Evolutionary conservation across 2,797 vertebrate genomes (phyloP), one percentile per base, ranked within the genome.

Genomic region (Kryptolebias ocellatus): DNA sequence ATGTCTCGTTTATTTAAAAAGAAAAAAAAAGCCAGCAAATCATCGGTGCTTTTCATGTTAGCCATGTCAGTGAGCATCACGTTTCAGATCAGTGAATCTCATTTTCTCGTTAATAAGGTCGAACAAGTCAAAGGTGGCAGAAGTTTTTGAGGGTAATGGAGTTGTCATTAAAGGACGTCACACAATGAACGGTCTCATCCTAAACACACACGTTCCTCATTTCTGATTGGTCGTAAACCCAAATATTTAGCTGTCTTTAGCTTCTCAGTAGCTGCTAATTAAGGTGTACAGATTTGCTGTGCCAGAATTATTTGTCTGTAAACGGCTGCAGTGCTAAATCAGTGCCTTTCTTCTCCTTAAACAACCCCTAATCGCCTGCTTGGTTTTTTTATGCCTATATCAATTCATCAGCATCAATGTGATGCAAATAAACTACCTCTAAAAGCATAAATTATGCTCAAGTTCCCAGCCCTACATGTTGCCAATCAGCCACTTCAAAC

Each of bases 21-120:
- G 20, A 42, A 42, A 51, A 18, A 54, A 68, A 81, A 72, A 57
- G 63, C 45, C 61, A 51, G 28, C 46, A 44, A 75, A 70, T 74
- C 65, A 65, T 73, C 71, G 65, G 63, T 69, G 61, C 72, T 79
- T 75, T 80, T 72, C 71, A 18, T 0, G 52, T 83, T 67, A 67
- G 65, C 53, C 64, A 66, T 83, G 85, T 88, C 88, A 86, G 65
- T 34, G 78, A 86, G 65, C 88, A 83, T 90, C 69, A 59, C 53
- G 16, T 76, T 67, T 72, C 78, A 87, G 78, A 81, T 87, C 87
- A 83, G 20, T 2, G 69, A 18, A 53, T 86, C 68, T 68, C 57
- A 54, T 77, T 69, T 76, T 76, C 20, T 45, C 20, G 45, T 79
- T 73, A 61, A 72, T 79, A 76, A 59, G 57, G 52, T 45, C 28